Evolutionary conservation across 1,140 invertebrate species (phyloP), one percentile per base, ranked within the genome.

Genomic region (Xylocopa sonorina): DNA sequence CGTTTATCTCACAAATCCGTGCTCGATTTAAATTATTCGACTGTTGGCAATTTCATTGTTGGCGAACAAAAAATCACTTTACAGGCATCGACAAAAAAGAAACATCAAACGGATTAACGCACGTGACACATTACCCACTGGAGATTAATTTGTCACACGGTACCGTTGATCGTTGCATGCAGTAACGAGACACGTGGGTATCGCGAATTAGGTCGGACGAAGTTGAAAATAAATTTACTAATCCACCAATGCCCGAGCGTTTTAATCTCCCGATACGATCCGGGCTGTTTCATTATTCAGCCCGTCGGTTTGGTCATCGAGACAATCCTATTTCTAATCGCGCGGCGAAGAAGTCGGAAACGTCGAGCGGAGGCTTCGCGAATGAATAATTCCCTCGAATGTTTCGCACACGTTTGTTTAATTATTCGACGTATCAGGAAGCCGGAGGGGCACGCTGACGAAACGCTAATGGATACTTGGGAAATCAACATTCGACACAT

Each of bases 201-300:
- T 27, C 12, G 55, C 29, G 9, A 32, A 50, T 21, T 50, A 21
- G 48, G 21, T 1, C 27, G 7, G 43, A 34, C 29, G 27, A 41
- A n/a, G 43, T 50, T 4, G 55, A 41, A 63, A 74, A 48, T 51
- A 29, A 60, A 27, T 66, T 41, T 34, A 7, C 29, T 43, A 2
- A 43, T 24, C 50, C 5, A 62, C 32, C 55, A 46, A 55, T 14
- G 18, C 16, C 41, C n/a, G 24, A 66, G 32, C 34, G 32, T 63
- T 29, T 75, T 60, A 38, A 38, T 60, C 29, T 43, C n/a, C 29
- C n/a, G 32, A 68, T 27, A 68, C 53, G 27, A 41, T n/a, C 27
- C 32, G 41, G 38, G 41, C 29, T 27, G 43, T 29, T 77, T 43
- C 18, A 69, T 77, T 77, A 77, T 77, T 55, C 50, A 27, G 14